phyloP scores from a whole-genome alignment of 1,140 invertebrate species.

The Conus ventricosus region DNA sequence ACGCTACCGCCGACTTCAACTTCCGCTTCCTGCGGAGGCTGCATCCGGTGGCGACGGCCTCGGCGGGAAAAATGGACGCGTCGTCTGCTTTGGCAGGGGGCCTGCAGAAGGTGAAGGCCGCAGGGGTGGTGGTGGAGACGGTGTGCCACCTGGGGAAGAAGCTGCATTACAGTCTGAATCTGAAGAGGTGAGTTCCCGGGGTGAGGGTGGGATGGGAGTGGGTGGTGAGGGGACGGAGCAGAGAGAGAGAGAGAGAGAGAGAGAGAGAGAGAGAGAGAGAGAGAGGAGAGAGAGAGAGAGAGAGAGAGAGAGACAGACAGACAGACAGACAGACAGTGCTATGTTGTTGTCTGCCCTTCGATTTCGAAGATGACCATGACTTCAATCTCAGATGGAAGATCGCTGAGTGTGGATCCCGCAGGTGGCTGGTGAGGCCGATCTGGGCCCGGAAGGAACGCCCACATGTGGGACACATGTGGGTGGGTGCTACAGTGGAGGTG shows the following conservation, averaged over 20 bases:
- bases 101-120: background rate
- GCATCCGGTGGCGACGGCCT: background rate
- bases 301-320: background rate
- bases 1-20: background rate
- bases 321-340: too few relatives aligned
- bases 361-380: too few relatives aligned
- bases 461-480: too few relatives aligned
- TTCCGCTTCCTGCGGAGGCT: constrained; percentile 1
- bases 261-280: background rate
- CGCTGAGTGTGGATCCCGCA: too few relatives aligned
- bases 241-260: too few relatives aligned
- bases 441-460: too few relatives aligned
- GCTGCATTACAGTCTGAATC: background rate
- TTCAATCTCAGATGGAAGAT: too few relatives aligned
- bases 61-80: background rate
- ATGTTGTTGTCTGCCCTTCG: too few relatives aligned
- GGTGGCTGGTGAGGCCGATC: too few relatives aligned
- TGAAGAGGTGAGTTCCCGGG: background rate
- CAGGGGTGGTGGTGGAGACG: constrained; percentile 12
- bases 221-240: too few relatives aligned
- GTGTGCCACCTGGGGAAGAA: background rate
- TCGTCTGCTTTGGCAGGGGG: background rate
- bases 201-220: too few relatives aligned
- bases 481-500: too few relatives aligned
- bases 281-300: background rate